A percentile compares a stretch with the other conserved stretches of the same genome.
Conservation (phyloP, 2,113 vertebrate species). For the Syrmaticus mikado region DNA sequence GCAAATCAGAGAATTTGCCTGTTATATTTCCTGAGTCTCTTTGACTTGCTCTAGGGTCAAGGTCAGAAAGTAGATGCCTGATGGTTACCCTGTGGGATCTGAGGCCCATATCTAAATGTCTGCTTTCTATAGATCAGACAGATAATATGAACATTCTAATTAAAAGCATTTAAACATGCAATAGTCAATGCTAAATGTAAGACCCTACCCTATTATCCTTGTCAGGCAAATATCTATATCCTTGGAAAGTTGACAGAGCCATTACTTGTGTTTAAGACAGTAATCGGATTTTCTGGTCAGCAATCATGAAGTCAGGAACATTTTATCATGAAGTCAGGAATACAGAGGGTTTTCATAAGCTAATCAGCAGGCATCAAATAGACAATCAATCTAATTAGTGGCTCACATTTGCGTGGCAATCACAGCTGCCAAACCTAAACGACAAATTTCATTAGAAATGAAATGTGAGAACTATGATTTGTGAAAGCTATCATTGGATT, state of each 20-base stretch:
- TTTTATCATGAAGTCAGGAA: conserved; percentile 78
- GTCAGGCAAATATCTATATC: conserved; percentile 72
- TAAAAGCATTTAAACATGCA: conserved; percentile 5
- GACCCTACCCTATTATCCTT: conserved; percentile 31
- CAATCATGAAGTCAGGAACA: conserved; percentile 78
- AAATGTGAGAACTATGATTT: conserved; percentile 76
- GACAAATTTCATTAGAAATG: conserved; percentile 80
- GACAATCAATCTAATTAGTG: conserved; percentile 85
- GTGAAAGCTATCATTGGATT: conserved; percentile 66
- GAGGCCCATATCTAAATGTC: neutral
- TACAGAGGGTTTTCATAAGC: conserved; percentile 81
- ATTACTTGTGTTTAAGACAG: conserved; percentile 79
- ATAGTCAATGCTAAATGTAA: conserved; percentile 32
- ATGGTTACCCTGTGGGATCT: neutral
- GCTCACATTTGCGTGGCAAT: conserved; percentile 78
- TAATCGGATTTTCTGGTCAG: conserved; percentile 81
- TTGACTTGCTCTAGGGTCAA: neutral
- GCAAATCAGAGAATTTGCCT: neutral
- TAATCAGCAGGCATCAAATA: conserved; percentile 83
- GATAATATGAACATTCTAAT: neutral
- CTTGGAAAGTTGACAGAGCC: conserved; percentile 74
- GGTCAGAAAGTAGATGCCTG: neutral
- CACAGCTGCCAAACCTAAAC: conserved; percentile 75
- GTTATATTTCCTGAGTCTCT: neutral
- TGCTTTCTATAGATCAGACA: neutral